These are phyloP conservation scores for Sepioteuthis lessoniana DNA, from an alignment of 2,888 invertebrate species.

Conservation along the genomic window DNA sequence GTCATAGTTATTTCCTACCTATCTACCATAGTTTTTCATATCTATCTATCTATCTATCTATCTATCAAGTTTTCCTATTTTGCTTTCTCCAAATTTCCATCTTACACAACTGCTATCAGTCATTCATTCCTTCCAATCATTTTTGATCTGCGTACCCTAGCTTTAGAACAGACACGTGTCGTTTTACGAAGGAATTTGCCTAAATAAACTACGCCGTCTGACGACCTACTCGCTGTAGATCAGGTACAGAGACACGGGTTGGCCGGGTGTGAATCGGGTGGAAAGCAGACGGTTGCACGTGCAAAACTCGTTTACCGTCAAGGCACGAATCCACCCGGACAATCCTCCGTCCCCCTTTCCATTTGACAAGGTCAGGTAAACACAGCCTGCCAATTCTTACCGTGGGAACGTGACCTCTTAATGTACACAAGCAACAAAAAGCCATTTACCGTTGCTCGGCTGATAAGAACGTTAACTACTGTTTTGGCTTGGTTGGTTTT, in stretches of 20 bases:
- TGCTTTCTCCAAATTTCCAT: no score
- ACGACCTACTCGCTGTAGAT: not conserved
- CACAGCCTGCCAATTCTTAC: not conserved
- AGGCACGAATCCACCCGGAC: not conserved
- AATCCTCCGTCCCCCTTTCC: not conserved
- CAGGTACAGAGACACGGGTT: not conserved
- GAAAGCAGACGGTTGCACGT: not conserved
- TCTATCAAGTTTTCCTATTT: not conserved
- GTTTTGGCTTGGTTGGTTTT: no score
- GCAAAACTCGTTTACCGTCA: not conserved
- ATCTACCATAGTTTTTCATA: no score
- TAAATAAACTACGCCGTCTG: not conserved
- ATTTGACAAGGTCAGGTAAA: slow-evolving; percentile 23
- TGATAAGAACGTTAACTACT: not conserved
- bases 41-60: no score
- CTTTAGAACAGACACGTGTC: not conserved
- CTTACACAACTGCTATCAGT: no score
- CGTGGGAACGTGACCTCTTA: not conserved
- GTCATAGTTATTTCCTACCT: no score
- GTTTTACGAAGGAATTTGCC: not conserved
- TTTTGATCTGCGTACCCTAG: not conserved
- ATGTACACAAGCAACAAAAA: not conserved
- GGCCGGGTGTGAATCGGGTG: not conserved
- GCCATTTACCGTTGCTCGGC: not conserved
- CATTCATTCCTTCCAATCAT: no score